Evolutionary conservation across 2,113 vertebrate species (phyloP).

Genomic region (Podarcis raffonei): DNA sequence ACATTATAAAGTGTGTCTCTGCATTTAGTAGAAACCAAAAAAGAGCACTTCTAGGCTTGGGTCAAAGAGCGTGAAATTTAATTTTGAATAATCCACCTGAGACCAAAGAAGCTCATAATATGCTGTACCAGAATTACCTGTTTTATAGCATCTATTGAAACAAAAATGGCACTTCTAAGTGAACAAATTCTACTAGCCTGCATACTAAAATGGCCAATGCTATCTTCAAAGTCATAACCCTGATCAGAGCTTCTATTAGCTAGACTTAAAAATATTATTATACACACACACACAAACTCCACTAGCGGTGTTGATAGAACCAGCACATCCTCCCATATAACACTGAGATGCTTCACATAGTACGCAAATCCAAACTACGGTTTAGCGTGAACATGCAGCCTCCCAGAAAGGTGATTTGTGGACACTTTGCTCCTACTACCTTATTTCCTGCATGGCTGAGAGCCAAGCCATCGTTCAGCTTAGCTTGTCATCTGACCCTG

Average conservation of each 20-base stretch:
- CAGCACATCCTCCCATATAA: background rate
- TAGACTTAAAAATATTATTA: background rate
- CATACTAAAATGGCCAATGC: background rate
- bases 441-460: too few relatives aligned
- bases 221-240: background rate
- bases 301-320: background rate
- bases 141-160: slow-evolving; percentile 18
- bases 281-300: background rate
- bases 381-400: too few relatives aligned
- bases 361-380: too few relatives aligned
- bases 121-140: slow-evolving; percentile 46
- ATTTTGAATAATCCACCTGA: slow-evolving; percentile 63
- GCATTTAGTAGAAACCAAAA: slow-evolving; percentile 62
- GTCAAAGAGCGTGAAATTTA: slow-evolving; percentile 68
- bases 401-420: too few relatives aligned
- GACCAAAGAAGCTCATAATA: slow-evolving; percentile 53
- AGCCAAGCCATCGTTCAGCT: too few relatives aligned
- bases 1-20: slow-evolving; percentile 35
- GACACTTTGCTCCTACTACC: too few relatives aligned
- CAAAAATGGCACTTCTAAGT: slow-evolving; percentile 42
- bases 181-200: slow-evolving; percentile 8
- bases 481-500: too few relatives aligned
- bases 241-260: background rate
- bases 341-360: too few relatives aligned
- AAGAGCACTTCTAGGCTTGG: slow-evolving; percentile 47